Percentiles rank a stretch among this genome's conserved stretches.
Evolutionary conservation across 2,113 vertebrate species (phyloP).

Genomic region (Sminthopsis crassicaudata): DNA sequence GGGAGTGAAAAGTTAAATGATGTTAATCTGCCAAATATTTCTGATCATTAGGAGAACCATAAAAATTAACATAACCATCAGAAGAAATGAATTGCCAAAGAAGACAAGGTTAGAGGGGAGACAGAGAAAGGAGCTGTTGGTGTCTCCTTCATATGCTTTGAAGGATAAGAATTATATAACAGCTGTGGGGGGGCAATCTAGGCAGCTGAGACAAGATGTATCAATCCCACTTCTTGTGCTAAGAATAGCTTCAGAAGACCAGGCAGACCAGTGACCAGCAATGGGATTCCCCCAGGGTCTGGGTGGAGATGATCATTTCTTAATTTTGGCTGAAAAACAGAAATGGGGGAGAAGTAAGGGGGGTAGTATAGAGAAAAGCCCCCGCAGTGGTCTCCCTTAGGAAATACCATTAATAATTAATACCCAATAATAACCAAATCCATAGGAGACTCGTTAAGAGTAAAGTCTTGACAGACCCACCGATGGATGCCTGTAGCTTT

Average conservation of each 20-base stretch:
- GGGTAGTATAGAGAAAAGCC: conserved; percentile 19
- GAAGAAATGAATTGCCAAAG: conserved; percentile 81
- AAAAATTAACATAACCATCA: conserved; percentile 78
- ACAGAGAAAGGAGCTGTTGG: background rate
- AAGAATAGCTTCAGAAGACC: conserved; percentile 30
- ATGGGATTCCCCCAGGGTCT: conserved; percentile 33
- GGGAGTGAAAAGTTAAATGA: conserved; percentile 81
- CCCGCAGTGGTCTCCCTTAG: conserved; percentile 59
- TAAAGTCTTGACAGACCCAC: conserved; percentile 52
- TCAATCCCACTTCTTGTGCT: background rate
- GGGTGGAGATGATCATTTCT: conserved; percentile 60
- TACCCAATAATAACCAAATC: conserved; percentile 77
- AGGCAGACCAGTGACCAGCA: background rate
- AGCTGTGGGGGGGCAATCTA: background rate
- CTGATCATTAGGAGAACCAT: conserved; percentile 80
- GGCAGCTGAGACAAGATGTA: background rate
- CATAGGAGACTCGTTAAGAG: conserved; percentile 73
- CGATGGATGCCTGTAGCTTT: conserved; percentile 42
- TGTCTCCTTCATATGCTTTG: conserved; percentile 40
- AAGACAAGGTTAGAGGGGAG: conserved; percentile 67
- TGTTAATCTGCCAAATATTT: conserved; percentile 85
- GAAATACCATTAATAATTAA: conserved; percentile 81
- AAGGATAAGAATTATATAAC: background rate
- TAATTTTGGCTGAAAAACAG: conserved; percentile 61
- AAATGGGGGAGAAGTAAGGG: conserved; percentile 4